Conservation (phyloP, 2,888 invertebrate species). For the Carabus problematicus region DNA sequence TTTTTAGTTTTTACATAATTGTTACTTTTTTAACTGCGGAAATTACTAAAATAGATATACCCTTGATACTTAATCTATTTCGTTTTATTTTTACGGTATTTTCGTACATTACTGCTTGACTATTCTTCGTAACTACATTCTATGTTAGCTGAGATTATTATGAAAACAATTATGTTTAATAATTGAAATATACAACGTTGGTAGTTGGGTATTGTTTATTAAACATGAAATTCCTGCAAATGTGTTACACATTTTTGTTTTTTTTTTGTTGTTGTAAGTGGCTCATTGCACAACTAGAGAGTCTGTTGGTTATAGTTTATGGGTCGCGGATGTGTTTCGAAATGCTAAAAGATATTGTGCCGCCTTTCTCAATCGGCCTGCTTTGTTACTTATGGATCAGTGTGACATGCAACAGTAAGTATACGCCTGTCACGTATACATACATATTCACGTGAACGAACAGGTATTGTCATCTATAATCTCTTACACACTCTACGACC, state of each 20-base stretch:
- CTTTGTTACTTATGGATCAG: conserved; percentile 36
- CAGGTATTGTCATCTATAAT: not conserved
- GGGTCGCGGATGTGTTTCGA: conserved; percentile 42
- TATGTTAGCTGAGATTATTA: too few species aligned
- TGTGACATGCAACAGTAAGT: conserved; percentile 26
- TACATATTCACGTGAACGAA: not conserved
- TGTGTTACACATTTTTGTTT: conserved; percentile 39
- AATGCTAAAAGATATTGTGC: conserved; percentile 41
- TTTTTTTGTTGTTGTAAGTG: too few species aligned
- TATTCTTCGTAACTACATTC: too few species aligned
- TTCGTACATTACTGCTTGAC: too few species aligned
- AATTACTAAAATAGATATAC: conserved; percentile 28
- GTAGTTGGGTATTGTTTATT: conserved; percentile 16
- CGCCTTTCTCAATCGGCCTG: conserved; percentile 43
- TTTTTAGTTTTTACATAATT: conserved; percentile 29
- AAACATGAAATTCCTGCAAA: conserved; percentile 34
- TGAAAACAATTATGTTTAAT: too few species aligned
- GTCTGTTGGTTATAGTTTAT: conserved; percentile 26
- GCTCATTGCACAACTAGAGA: conserved; percentile 33
- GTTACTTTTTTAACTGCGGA: conserved; percentile 26
- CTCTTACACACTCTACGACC: too few species aligned
- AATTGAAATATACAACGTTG: too few species aligned
- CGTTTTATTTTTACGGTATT: not conserved
- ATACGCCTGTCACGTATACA: conserved; percentile 3
- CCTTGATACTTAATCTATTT: conserved; percentile 27